Base-by-base conservation (phyloP, 2,888 invertebrate species). In the Epinotia bilunana region DNA sequence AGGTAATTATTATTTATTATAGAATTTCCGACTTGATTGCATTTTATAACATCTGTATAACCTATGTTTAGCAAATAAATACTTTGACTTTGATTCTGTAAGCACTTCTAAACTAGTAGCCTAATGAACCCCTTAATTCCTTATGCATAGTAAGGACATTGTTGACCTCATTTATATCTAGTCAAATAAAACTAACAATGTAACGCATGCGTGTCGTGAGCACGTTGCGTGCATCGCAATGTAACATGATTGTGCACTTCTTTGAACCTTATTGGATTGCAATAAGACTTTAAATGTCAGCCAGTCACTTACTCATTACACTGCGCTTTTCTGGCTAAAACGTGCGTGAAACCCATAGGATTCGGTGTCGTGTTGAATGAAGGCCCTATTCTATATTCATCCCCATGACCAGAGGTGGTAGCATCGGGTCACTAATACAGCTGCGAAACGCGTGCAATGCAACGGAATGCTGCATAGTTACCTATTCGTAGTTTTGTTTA, bases 351-450 rank as follows among this genome's bases (percentile, higher is more conserved):
- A 16, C 1, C 62, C 2, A n/a, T 62, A 62, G 11, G 33, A 20
- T 33, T 67, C 20, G 2, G 33, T 11, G 18, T 12, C 33, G 12
- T 55, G 67, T 33, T 18, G 13, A 67, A 64, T 49, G 49, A 49
- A 39, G 16, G 16, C n/a, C 13, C 67, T 57, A 13, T 20, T 67
- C 67, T 55, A 20, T 67, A 67, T 57, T 13, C 67, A 39, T 55
- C 20, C 55, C 67, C 13, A 39, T 20, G 18, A 20, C 64, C 23
- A 33, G 9, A 28, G 13, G 55, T 18, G 49, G 65, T 28, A 28
- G 18, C 28, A n/a, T 18, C 55, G 23, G 65, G 23, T 16, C 61
- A 57, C 67, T 67, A 67, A 57, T 67, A 53, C 53, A 53, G 55
- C 13, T 2, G 7, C 55, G 13, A 11, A 53, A 16, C 67, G 20